Conservation (phyloP, 2,113 vertebrate species). For the Pedionomus torquatus region DNA sequence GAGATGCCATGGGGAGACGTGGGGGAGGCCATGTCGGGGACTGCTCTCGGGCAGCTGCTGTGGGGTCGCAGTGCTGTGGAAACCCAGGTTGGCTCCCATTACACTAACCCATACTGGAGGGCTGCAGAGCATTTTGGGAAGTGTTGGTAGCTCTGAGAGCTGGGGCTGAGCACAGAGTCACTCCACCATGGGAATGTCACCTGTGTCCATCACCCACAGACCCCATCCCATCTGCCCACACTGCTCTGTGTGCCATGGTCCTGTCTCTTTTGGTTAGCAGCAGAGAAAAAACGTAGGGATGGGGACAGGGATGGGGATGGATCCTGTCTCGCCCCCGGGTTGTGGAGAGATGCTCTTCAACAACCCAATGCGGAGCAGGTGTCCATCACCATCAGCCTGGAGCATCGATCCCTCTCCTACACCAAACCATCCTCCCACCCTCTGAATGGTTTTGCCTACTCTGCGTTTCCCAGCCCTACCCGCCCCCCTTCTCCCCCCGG, state of each 20-base stretch:
- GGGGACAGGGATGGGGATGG: not conserved
- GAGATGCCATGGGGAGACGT: not conserved
- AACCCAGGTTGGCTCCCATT: too few species aligned
- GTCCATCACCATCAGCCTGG: not conserved
- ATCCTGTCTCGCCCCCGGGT: not conserved
- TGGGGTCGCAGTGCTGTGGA: not conserved
- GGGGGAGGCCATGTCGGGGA: not conserved
- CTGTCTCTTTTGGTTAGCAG: too few species aligned
- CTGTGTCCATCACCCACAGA: not conserved
- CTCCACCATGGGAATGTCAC: not conserved
- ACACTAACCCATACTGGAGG: not conserved
- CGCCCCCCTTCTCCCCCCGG: too few species aligned
- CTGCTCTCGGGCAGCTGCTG: fast-evolving
- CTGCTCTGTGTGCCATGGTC: not conserved
- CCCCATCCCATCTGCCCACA: not conserved
- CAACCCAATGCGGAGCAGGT: not conserved
- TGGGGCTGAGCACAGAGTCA: fast-evolving
- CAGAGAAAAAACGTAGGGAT: not conserved
- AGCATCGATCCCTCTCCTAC: not conserved
- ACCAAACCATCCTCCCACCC: not conserved
- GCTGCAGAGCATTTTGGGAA: fast-evolving
- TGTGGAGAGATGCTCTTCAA: not conserved
- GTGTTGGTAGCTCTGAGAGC: fast-evolving
- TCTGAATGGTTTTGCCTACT: not conserved
- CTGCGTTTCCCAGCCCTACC: not conserved